Base-by-base conservation (phyloP, 2,113 vertebrate species). In the Notarius quadriscutis region DNA sequence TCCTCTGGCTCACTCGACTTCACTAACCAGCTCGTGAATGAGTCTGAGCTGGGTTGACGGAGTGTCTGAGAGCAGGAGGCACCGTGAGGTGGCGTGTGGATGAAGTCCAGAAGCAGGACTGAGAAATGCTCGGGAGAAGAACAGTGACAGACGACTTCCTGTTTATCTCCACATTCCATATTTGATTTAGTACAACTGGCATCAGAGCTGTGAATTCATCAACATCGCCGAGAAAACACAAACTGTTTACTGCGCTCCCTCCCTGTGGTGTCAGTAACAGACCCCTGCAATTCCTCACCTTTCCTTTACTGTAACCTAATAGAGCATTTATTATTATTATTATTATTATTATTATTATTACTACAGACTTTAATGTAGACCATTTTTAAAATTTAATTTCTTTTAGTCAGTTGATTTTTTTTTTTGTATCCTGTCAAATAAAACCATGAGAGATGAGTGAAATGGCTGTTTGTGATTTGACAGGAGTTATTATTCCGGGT, bases 1-100 rank as follows among this genome's bases (percentile, higher is more conserved):
- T 69, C 27, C 63, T 67, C 63, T 12, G 12, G 12, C 65, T 69
- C 71, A 8, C 69, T 41, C 30, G 12, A 15, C 65, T 69, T 11
- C 5, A 69, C 25, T 8, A 4, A 69, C 1, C 27, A 30, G 67
- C 12, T n/a, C 9, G 10, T 27, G 30, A 27, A 1, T 4, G 65
- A 30, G 15, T 48, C 17, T 9, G 17, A 15, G 0, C 12, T 0
- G n/a, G 0, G 69, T 41, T 34, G 0, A 1, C 72, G 8, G 69
- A 72, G 30, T 18, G 69, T 72, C 30, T 41, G 4, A 41, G 15
- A 34, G 15, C 6, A 10, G 41, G 11, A 17, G 22, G 53, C 74
- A 12, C 22, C 34, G 10, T 41, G 34, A 41, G 34, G 34, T 41
- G 34, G 34, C 34, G 74, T 48, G 18, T 10, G 34, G 17, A 72